These are phyloP conservation scores for Planococcus citri DNA, from an alignment of 1,140 invertebrate genomes.

Conservation along the genomic window DNA sequence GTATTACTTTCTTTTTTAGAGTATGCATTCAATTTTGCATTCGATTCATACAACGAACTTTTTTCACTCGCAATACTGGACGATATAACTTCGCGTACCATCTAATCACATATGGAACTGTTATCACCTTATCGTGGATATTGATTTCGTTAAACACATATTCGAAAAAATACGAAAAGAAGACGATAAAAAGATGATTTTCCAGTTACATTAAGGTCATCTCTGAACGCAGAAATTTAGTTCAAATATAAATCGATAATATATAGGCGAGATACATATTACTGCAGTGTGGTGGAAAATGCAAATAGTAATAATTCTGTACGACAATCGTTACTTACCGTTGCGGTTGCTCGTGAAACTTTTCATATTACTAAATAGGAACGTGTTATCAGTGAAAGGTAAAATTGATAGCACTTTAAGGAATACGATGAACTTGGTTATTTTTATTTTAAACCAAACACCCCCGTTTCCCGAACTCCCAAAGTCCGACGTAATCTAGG, in stretches of 20 bases:
- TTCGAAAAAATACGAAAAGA: background rate
- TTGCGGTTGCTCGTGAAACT: background rate
- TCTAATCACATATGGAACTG: background rate
- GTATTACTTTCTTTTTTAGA: too few species aligned
- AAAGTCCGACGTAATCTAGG: too few species aligned
- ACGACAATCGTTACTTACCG: background rate
- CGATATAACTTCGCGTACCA: background rate
- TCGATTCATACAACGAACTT: too few species aligned
- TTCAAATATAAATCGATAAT: slow-evolving; percentile 16
- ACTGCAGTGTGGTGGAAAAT: slow-evolving; percentile 15
- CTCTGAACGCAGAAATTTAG: background rate
- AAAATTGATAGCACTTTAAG: slow-evolving; percentile 17
- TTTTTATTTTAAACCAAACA: slow-evolving; percentile 16
- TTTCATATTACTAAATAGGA: background rate
- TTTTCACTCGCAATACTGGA: background rate
- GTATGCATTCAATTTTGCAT: too few species aligned
- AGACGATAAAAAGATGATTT: background rate
- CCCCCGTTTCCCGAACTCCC: slow-evolving; percentile 12
- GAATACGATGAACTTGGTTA: slow-evolving; percentile 12
- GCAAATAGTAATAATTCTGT: background rate
- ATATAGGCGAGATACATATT: slow-evolving; percentile 15
- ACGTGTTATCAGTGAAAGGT: slow-evolving; percentile 12
- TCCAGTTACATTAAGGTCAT: slow-evolving; percentile 15
- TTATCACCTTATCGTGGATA: background rate
- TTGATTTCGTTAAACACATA: background rate